Base-by-base conservation (phyloP, 2,888 invertebrate species). In the Drosophila percnosoma region DNA sequence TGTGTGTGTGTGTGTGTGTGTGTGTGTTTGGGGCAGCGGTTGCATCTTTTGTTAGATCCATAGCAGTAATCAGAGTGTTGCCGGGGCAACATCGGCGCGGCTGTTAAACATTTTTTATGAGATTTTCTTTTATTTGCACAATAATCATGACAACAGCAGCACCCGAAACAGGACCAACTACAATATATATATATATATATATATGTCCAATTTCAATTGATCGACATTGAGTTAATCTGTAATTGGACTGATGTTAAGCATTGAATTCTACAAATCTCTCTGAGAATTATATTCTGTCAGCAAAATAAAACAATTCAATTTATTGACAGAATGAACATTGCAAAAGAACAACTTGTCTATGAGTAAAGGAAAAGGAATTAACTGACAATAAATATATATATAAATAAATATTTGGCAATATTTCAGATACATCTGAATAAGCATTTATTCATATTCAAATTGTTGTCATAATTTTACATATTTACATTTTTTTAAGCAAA, bases 31-130 rank as follows among this genome's bases (percentile, higher is more conserved):
- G 33, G 48, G 51, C 64, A 74, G 77, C 70, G 80, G 80, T 75
- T 87, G 84, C 76, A 75, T 86, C 86, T 86, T 85, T 88, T 85
- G 86, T 85, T 86, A 67, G 71, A 78, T 63, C 64, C 58, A 53
- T 34, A 65, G 61, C 80, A 65, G 61, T 73, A 63, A 63, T 75
- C 77, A 69, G 71, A 58, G 64, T 71, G 86, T 88, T 85, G 81
- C 79, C 73, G 68, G 55, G 72, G 81, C 77, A 86, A 88, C 86
- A 67, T 42, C 73, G 48, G 57, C 38, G 60, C 52, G 64, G 45
- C 21, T 54, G 55, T 42, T 48, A 55, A 68, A 68, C 52, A 24
- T 45, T 21, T 83, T 73, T 63, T 73, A 73, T 80, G 63, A 76
- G 66, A 78, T 76, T 78, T 68, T 61, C 54, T 73, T 77, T 82